Percentiles rank a stretch among this genome's conserved stretches.
Evolutionary conservation across 2,113 vertebrate genomes (phyloP).

Genomic region (Cisticola juncidis): DNA sequence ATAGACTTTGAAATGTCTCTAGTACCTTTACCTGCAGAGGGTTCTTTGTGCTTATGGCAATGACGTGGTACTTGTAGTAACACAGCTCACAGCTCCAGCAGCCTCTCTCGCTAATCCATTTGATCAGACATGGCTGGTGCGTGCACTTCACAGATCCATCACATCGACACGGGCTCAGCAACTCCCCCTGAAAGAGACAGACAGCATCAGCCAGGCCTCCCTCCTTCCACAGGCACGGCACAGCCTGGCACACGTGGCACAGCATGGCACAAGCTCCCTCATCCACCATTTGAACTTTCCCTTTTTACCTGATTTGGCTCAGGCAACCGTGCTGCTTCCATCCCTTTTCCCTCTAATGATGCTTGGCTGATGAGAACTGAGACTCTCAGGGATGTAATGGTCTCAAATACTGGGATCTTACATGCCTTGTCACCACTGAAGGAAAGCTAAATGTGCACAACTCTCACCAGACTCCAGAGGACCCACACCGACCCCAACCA

Average conservation of each 20-base stretch:
- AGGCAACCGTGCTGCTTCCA: neutral
- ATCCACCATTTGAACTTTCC: neutral
- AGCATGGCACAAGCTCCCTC: neutral
- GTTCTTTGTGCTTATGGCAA: slow-evolving; percentile 99
- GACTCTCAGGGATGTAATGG: neutral
- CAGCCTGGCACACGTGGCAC: accelerated
- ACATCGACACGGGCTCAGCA: slow-evolving; percentile 96
- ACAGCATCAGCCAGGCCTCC: neutral
- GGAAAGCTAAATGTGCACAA: neutral
- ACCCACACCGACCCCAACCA: neutral
- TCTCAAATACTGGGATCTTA: neutral
- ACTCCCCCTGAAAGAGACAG: slow-evolving; percentile 85
- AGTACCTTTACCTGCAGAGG: slow-evolving; percentile 91
- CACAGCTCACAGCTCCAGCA: slow-evolving; percentile 99
- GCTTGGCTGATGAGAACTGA: neutral
- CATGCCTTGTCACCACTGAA: neutral
- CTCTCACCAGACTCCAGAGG: neutral
- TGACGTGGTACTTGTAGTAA: slow-evolving; percentile 99
- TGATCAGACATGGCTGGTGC: slow-evolving; percentile 98
- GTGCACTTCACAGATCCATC: slow-evolving; percentile 95
- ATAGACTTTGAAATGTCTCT: slow-evolving; percentile 71
- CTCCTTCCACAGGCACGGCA: neutral
- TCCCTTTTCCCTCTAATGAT: neutral
- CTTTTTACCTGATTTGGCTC: neutral
- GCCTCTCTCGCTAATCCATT: slow-evolving; percentile 97